These are phyloP conservation scores for Folsomia manolachei DNA, from an alignment of 2,888 invertebrate species.

Conservation along the genomic window DNA sequence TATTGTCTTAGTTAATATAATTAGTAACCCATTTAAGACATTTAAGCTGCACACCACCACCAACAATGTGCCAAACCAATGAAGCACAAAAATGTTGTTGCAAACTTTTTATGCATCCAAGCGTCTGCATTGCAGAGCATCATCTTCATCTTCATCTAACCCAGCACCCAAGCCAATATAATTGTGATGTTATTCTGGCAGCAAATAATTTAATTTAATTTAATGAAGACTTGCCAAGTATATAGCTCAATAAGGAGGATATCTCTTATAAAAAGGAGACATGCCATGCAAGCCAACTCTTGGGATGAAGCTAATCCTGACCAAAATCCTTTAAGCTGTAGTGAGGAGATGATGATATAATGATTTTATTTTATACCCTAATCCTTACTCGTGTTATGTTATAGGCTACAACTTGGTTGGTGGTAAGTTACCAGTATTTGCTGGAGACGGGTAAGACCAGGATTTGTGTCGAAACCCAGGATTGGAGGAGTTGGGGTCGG, in stretches of 20 bases:
- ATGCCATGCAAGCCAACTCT: not conserved
- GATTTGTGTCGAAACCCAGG: not conserved
- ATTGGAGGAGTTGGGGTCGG: not conserved
- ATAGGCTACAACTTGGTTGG: too few species aligned
- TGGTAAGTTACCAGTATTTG: too few species aligned
- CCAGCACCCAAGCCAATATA: not conserved
- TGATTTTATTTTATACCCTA: too few species aligned
- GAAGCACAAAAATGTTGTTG: not conserved
- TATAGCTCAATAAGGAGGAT: constrained; percentile 26
- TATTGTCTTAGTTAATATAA: too few species aligned
- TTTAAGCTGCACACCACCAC: not conserved
- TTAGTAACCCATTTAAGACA: too few species aligned
- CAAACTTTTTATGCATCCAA: not conserved
- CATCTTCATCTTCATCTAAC: too few species aligned
- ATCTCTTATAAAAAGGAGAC: not conserved
- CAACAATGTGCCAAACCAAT: not conserved
- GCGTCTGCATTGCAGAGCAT: too few species aligned
- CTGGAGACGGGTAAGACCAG: not conserved
- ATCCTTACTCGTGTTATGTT: too few species aligned
- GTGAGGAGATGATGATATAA: not conserved
- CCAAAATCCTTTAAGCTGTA: not conserved
- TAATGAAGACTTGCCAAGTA: constrained; percentile 29
- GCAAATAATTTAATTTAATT: constrained; percentile 1
- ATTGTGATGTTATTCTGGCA: not conserved
- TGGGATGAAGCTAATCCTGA: not conserved